Base-by-base conservation (phyloP, 2,797 vertebrate species). In the Sarcophilus harrisii region DNA sequence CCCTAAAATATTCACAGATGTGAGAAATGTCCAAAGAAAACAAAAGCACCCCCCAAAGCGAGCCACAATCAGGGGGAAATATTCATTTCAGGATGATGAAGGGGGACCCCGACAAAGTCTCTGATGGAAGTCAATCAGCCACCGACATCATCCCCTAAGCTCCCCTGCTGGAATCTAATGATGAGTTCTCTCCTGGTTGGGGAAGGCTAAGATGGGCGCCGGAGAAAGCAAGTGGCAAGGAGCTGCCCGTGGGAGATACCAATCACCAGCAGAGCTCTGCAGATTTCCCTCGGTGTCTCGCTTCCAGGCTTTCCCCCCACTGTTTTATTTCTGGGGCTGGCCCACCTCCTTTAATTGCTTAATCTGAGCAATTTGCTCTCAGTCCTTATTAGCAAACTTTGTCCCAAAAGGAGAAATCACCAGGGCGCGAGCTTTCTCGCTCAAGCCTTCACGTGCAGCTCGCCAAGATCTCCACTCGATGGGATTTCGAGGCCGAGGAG, bases 401-500 rank as follows among this genome's bases (percentile, higher is more conserved):
- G 96, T 57, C 95, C 91, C 62, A 92, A 96, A 97, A 97, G 90
- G 94, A 95, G 90, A 95, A 96, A 45, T 89, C 87, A 92, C 90
- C 96, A 96, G 92, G 91, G 96, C 95, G 27, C 90, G 91, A 66
- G 93, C 91, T 92, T 60, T 93, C 21, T 87, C 73, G 9, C 60
- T 30, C 95, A 97, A 96, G 90, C 28, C 93, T 92, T 96, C 96
- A 96, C 94, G 62, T 92, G 92, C 96, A 93, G 94, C 94, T 38
- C 92, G 95, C 38, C 94, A 96, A 95, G 73, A 89, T 97, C 93
- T 94, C 3, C 81, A 66, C 94, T 96, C 92, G 97, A 57, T 96
- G 30, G 95, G 96, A 97, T 96, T 96, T 95, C 93, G 91, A 96
- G 96, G 96, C 96, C 96, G 92, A 97, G 92, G 66, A 96, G 95